Evolutionary conservation across 2,888 invertebrate species (phyloP), one percentile per base, ranked within the genome.

Genomic region (Drosophila phalerata): DNA sequence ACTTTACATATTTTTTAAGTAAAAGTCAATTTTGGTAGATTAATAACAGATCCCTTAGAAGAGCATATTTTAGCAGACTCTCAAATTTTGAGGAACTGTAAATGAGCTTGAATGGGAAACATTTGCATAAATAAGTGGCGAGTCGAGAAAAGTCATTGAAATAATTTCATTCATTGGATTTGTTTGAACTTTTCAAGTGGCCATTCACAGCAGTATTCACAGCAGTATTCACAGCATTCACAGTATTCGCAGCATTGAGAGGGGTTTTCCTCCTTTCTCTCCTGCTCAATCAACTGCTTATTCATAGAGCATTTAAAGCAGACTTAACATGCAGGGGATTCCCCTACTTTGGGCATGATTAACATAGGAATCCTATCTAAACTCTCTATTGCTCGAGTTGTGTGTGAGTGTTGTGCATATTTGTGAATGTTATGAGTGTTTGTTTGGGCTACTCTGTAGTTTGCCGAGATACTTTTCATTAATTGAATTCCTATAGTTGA

Each of bases 401-500:
- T 38, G 40, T 63, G 32, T 34, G 17, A 56, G 11, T 42, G 19
- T 40, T 38, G n/a, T 38, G 37, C 15, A 15, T 38, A 8, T 28
- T 19, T 40, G 17, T 40, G 40, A 11, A 10, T 40, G 17, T 10
- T 37, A 15, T 58, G 17, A 38, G 47, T 76, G 52, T 77, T 64
- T 70, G 47, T 64, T 70, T 80, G 73, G 73, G 63, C 13, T n/a
- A 30, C 30, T 30, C 11, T 15, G 15, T 15, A 15, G 15, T 28
- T 8, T 5, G 43, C 53, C 25, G 49, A 74, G 60, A 74, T 73
- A 80, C 64, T 69, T 71, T 73, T 62, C 69, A 69, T 85, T 83
- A 82, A 83, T 82, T 82, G 85, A 83, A 83, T 83, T 80, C 73
- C 49, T 51, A 63, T 37, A 37, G 45, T 40, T 51, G 17, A 43